Percentiles rank a stretch among this genome's conserved stretches.
phyloP scores from a whole-genome alignment of 1,140 invertebrate genomes.

The Asbolus verrucosus region DNA sequence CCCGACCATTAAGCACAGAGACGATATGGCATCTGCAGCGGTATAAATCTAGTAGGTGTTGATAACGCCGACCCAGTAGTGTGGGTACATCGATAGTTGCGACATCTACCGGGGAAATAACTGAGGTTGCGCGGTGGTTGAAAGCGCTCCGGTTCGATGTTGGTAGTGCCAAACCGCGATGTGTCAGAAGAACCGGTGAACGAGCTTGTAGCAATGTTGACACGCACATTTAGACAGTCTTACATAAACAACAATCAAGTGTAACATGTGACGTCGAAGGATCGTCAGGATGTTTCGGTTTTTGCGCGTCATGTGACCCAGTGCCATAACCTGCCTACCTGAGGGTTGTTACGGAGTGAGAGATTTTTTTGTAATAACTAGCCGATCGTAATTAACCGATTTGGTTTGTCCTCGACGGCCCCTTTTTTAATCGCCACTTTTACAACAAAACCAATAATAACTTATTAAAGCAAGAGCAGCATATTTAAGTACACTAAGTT shows the following conservation, averaged over 20 bases:
- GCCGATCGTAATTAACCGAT: constrained; percentile 11
- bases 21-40: constrained; percentile 26
- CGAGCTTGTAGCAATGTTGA: constrained; percentile 12
- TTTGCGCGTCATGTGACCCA: constrained; percentile 19
- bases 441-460: background rate
- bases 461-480: background rate
- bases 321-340: constrained; percentile 17
- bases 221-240: constrained; percentile 11
- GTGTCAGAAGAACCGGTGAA: constrained; percentile 28
- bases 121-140: constrained; percentile 47
- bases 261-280: background rate
- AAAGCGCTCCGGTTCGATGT: constrained; percentile 41
- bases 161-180: constrained; percentile 35
- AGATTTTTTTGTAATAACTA: background rate
- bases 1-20: constrained; percentile 28
- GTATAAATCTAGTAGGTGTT: constrained; percentile 22
- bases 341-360: constrained; percentile 25
- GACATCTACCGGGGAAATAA: constrained; percentile 47
- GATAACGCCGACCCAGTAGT: constrained; percentile 28
- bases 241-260: background rate
- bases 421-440: background rate
- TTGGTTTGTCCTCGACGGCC: background rate
- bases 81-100: constrained; percentile 42
- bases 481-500: constrained; percentile 1
- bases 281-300: background rate